Conservation (phyloP, 2,888 invertebrate genomes). For the Leucania comma region DNA sequence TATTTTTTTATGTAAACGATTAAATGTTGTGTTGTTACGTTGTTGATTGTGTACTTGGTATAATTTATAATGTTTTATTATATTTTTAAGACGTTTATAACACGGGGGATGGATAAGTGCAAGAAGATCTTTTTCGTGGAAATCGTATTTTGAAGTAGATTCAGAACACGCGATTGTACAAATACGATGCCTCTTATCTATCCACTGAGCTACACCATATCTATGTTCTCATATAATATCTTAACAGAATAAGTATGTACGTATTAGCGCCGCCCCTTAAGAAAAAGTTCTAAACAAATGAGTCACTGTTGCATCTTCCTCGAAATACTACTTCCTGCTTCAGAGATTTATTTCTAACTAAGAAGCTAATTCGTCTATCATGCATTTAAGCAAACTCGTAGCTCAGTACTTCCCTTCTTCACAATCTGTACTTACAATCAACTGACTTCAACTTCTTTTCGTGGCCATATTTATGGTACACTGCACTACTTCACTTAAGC, state of each 20-base stretch:
- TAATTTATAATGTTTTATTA: constrained; percentile 11
- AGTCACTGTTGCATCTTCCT: background rate
- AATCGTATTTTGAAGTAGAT: background rate
- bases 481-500: background rate
- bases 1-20: constrained; percentile 17
- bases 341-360: background rate
- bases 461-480: background rate
- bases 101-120: constrained; percentile 3
- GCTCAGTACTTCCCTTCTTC: background rate
- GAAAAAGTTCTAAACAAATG: background rate
- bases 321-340: background rate
- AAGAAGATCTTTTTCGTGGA: background rate
- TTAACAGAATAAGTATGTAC: constrained; percentile 21
- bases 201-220: constrained; percentile 18
- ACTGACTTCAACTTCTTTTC: background rate
- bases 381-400: background rate
- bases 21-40: constrained; percentile 43
- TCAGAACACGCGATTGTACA: background rate
- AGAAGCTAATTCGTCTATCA: background rate
- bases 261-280: constrained; percentile 6
- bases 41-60: constrained; percentile 33
- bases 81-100: constrained; percentile 20
- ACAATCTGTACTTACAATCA: background rate
- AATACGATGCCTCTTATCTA: constrained; percentile 5
- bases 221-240: constrained; percentile 25